phyloP scores from a whole-genome alignment of 2,797 vertebrate genomes.

The Myiotriccus ornatus region DNA sequence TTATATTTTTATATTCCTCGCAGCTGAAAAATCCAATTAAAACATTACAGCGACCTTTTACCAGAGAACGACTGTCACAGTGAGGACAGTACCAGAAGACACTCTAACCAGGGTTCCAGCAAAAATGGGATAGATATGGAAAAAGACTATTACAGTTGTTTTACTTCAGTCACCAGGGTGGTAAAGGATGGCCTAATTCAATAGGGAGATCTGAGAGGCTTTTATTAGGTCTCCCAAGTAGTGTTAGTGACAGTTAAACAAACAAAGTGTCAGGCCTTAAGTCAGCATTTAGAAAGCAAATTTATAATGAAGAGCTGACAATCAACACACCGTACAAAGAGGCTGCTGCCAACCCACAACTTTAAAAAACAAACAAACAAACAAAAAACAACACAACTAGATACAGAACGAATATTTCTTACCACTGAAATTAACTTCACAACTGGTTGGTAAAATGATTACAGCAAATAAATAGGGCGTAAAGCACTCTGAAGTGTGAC shows the following conservation, averaged over 20 bases:
- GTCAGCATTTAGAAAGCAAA: slow-evolving; percentile 62
- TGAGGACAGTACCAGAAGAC: not conserved
- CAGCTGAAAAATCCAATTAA: slow-evolving; percentile 59
- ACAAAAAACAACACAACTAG: not conserved
- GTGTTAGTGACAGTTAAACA: slow-evolving; percentile 60
- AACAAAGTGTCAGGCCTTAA: slow-evolving; percentile 62
- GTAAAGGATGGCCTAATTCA: slow-evolving; percentile 59
- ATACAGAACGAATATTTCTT: not conserved
- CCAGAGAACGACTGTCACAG: not conserved
- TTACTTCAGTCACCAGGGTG: not conserved
- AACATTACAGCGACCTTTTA: slow-evolving; percentile 39
- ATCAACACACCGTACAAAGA: slow-evolving; percentile 10
- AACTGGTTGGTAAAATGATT: not conserved
- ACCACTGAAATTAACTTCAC: slow-evolving; percentile 21
- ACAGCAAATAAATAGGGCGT: not conserved
- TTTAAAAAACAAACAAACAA: not conserved
- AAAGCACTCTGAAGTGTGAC: not conserved
- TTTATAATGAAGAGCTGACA: slow-evolving; percentile 63
- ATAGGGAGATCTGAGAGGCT: slow-evolving; percentile 53
- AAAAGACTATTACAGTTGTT: not conserved
- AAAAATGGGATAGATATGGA: not conserved
- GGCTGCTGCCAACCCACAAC: slow-evolving; percentile 12
- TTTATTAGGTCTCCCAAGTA: slow-evolving; percentile 58
- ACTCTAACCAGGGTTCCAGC: not conserved
- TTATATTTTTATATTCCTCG: slow-evolving; percentile 38